Evolutionary conservation across 2,797 vertebrate genomes (phyloP), one percentile per base, ranked within the genome.

Genomic region (Crenuchus spilurus): DNA sequence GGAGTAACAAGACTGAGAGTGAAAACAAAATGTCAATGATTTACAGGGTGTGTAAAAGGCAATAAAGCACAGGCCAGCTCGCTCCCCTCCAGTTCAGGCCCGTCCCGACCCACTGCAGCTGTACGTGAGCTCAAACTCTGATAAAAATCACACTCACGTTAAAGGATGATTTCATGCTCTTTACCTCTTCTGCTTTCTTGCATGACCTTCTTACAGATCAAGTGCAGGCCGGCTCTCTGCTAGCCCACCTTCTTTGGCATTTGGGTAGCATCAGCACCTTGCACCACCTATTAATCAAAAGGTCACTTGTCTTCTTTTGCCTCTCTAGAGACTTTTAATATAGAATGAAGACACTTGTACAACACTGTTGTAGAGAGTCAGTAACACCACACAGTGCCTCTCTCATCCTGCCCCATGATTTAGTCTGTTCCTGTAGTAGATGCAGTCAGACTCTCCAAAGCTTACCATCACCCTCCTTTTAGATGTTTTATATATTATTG

Each of bases 181-280:
- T 68, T 83, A 84, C 10, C 33, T 70, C 83, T 80, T 78, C 82
- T 81, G 88, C 28, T 85, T 86, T 82, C 84, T 72, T 79, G 75
- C 81, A 69, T 90, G 90, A 90, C 88, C 88, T 91, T 90, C 84
- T 86, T 88, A 30, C 89, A 87, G 85, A 90, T 85, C 82, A 87
- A 87, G 91, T 83, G 74, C 80, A 84, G 82, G 82, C 84, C 84
- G 28, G 10, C 49, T 80, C 76, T 83, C 57, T 22, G 46, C 80
- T 66, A 80, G 51, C 63, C 79, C 57, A n/a, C n/a, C n/a, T n/a
- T n/a, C 33, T 14, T 51, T 85, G 87, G 88, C 85, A 89, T 93
- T 92, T 89, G 84, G 85, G 87, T 83, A 81, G 87, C 88, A 90
- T 80, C 82, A 82, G 83, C 81, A 86, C 79, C 65, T 84, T 84